phyloP scores from a whole-genome alignment of 2,888 invertebrate genomes.

The Oxytorus armatus region DNA sequence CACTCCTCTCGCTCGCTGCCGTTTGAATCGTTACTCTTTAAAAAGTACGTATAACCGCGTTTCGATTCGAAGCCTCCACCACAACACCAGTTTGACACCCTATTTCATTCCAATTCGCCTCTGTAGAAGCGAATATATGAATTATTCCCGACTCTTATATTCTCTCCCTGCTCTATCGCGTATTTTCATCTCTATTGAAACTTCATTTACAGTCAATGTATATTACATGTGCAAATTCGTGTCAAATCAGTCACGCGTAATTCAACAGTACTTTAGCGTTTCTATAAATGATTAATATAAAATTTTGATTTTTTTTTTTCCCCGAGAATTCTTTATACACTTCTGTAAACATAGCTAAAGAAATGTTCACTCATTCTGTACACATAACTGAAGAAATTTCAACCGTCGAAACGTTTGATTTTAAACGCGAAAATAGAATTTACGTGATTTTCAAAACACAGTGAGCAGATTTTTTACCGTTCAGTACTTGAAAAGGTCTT shows the following conservation, averaged over 20 bases:
- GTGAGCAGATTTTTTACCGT: too few relatives aligned
- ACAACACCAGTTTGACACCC: slow-evolving; percentile 23
- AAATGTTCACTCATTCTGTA: too few relatives aligned
- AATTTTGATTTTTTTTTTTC: too few relatives aligned
- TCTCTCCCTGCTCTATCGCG: not conserved
- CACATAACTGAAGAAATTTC: too few relatives aligned
- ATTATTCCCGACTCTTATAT: slow-evolving; percentile 50
- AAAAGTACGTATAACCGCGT: slow-evolving; percentile 14
- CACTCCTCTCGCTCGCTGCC: not conserved
- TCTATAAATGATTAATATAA: not conserved
- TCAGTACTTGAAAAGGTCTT: too few relatives aligned
- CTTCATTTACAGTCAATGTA: not conserved
- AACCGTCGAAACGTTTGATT: too few relatives aligned
- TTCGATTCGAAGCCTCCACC: slow-evolving; percentile 42
- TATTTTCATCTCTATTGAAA: not conserved
- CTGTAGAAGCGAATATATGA: slow-evolving; percentile 34
- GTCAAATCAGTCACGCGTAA: not conserved
- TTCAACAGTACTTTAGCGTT: too few relatives aligned
- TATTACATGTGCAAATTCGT: not conserved
- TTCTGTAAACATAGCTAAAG: too few relatives aligned
- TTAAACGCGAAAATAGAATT: too few relatives aligned
- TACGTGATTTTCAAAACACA: too few relatives aligned
- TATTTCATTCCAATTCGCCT: slow-evolving; percentile 27
- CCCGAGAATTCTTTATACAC: too few relatives aligned
- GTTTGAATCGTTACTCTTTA: slow-evolving; percentile 30